Conservation (phyloP, 1,140 invertebrate genomes). For the Drosophila kurseongensis region DNA sequence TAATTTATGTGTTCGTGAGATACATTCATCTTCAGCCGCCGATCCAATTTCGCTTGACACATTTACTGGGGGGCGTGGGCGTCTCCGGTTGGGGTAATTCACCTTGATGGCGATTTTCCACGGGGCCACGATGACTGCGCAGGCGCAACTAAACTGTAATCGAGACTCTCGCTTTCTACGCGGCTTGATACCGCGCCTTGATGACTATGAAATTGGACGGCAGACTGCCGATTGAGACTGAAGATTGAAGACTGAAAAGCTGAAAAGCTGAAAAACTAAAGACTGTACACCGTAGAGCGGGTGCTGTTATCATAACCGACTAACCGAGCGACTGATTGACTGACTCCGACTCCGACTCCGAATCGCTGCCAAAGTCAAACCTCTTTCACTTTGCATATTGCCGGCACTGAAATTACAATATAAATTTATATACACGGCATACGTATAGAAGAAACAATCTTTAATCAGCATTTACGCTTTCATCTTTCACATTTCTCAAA, state of each 20-base stretch:
- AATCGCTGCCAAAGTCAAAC: slow-evolving; percentile 2
- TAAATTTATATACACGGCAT: slow-evolving; percentile 58
- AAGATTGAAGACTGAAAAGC: slow-evolving; percentile 8
- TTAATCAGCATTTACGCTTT: slow-evolving; percentile 80
- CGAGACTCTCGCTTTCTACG: slow-evolving; percentile 74
- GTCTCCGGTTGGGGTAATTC: slow-evolving; percentile 36
- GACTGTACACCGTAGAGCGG: slow-evolving; percentile 30
- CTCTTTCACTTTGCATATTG: slow-evolving; percentile 69
- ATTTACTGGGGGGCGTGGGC: slow-evolving; percentile 21
- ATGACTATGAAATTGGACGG: slow-evolving; percentile 75
- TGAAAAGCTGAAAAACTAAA: slow-evolving; percentile 11
- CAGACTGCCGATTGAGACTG: slow-evolving; percentile 5
- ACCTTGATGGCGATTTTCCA: slow-evolving; percentile 49
- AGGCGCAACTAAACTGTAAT: slow-evolving; percentile 64
- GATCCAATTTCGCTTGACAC: slow-evolving; percentile 45
- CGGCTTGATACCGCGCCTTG: slow-evolving; percentile 41
- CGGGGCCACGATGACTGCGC: slow-evolving; percentile 53
- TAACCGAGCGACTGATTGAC: slow-evolving; percentile 64
- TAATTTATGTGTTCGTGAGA: slow-evolving; percentile 22
- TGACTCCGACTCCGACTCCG: slow-evolving; percentile 37
- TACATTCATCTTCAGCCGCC: slow-evolving; percentile 19
- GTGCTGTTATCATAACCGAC: slow-evolving; percentile 68
- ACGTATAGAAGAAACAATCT: slow-evolving; percentile 70
- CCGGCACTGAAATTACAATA: slow-evolving; percentile 68
- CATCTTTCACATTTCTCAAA: slow-evolving; percentile 79